Evolutionary conservation across 2,888 invertebrate species (phyloP), one percentile per base, ranked within the genome.

Genomic region (Drosophila antonietae): DNA sequence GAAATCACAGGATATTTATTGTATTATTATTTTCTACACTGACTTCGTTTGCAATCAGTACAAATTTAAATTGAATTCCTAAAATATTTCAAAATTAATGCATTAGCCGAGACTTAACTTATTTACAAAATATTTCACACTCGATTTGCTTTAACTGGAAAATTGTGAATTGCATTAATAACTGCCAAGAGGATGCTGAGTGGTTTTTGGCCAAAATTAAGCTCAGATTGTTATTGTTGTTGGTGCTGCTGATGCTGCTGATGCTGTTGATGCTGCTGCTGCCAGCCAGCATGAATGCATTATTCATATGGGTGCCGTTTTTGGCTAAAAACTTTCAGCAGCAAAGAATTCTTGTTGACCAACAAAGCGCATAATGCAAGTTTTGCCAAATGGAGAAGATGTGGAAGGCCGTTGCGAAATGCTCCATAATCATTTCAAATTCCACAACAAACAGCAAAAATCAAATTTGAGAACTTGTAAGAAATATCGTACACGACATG

Each of bases 361-460:
- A 84, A 73, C 83, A 86, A 86, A 78, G 87, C 78, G 78, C 70
- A 84, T 76, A 84, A 84, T 84, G 73, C 75, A 84, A 81, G 49
- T 81, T 73, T 63, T 53, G 52, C 44, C 58, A 46, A 69, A 47
- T 18, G 56, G 51, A 23, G 46, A 39, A 28, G 46, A n/a, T 44
- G 18, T 47, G 39, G 39, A 31, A 39, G 47, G 52, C 44, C 61
- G 55, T 43, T 28, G 35, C 37, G 35, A 35, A 53, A 60, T 55
- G 43, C 62, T 61, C 73, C 85, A 81, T 85, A 86, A 86, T 85
- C 85, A 88, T 83, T 85, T 88, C 78, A 71, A 75, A 86, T 83
- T 80, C 86, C 76, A 85, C 86, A 83, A 83, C 86, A 85, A 86
- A 83, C 86, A 86, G 81, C 72, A 78, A 69, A 83, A 88, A 86